phyloP scores from a whole-genome alignment of 1,140 invertebrate genomes.

The Panagrolaimus sp. region DNA sequence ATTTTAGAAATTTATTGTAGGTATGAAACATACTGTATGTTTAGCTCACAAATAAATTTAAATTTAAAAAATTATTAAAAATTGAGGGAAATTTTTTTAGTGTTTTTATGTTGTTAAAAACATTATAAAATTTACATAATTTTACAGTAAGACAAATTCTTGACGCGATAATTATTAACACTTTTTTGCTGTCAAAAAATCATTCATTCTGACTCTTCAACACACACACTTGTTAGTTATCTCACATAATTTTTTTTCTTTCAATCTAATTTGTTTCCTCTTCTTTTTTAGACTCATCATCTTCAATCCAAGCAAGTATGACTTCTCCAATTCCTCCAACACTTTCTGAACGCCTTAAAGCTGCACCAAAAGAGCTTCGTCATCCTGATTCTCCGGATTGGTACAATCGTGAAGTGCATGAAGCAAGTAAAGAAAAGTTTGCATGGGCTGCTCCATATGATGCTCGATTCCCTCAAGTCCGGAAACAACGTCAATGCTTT shows the following conservation, averaged over 20 bases:
- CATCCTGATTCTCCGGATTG: constrained; percentile 57
- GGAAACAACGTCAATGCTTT: constrained; percentile 82
- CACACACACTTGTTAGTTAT: no score
- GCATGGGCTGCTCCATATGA: constrained; percentile 77
- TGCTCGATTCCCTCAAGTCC: constrained; percentile 88
- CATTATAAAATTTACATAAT: not conserved
- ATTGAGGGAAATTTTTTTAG: not conserved
- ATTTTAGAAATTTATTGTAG: constrained; percentile 59
- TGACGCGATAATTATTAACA: not conserved
- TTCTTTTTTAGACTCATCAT: not conserved
- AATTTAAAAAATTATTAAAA: not conserved
- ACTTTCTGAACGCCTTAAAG: constrained; percentile 38
- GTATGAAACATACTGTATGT: not conserved
- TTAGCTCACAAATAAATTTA: no score
- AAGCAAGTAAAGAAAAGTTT: constrained; percentile 42
- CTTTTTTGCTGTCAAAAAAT: not conserved
- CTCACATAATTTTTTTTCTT: not conserved
- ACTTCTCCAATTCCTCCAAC: constrained; percentile 30
- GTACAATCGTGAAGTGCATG: constrained; percentile 49
- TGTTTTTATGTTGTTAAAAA: not conserved
- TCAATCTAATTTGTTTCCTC: not conserved
- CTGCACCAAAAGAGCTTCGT: constrained; percentile 32
- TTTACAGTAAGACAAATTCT: not conserved
- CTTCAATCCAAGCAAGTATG: not conserved
- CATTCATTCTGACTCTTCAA: no score